These are phyloP conservation scores for Drosophila melanosoma DNA, from an alignment of 2,888 invertebrate genomes.

Conservation along the genomic window DNA sequence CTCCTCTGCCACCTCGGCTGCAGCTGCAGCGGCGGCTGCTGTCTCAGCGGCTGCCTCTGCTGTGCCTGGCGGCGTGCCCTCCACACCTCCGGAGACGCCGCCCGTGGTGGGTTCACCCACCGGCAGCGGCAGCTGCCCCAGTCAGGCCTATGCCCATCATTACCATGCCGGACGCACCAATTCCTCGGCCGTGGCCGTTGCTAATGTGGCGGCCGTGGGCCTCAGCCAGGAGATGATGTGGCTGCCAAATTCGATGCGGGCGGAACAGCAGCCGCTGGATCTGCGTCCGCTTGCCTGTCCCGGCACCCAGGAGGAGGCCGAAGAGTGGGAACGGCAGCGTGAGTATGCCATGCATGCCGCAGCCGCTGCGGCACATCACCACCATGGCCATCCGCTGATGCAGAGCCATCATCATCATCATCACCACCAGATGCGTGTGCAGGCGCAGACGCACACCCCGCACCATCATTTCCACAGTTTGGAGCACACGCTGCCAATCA, in stretches of 20 bases:
- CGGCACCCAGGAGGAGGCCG: constrained; percentile 85
- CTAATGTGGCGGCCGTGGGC: constrained; percentile 80
- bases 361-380: constrained; percentile 71
- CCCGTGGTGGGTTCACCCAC: constrained; percentile 88
- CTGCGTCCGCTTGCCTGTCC: constrained; percentile 90
- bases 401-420: constrained; percentile 79
- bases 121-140: constrained; percentile 81
- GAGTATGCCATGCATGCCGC: constrained; percentile 86
- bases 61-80: constrained; percentile 88
- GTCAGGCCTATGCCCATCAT: constrained; percentile 76
- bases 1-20: constrained; percentile 27
- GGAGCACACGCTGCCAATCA: constrained; percentile 83
- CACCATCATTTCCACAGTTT: constrained; percentile 83
- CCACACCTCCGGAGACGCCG: constrained; percentile 95
- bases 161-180: constrained; percentile 61
- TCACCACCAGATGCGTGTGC: constrained; percentile 54
- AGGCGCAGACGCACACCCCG: constrained; percentile 74
- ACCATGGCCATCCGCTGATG: constrained; percentile 78
- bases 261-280: constrained; percentile 89
- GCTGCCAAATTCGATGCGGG: constrained; percentile 90
- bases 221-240: constrained; percentile 91
- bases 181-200: constrained; percentile 19
- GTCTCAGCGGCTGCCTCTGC: constrained; percentile 54
- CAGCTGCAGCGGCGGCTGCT: constrained; percentile 42
- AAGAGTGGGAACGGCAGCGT: constrained; percentile 89